Conservation (phyloP, 2,888 invertebrate genomes). For the Entomobrya proxima region DNA sequence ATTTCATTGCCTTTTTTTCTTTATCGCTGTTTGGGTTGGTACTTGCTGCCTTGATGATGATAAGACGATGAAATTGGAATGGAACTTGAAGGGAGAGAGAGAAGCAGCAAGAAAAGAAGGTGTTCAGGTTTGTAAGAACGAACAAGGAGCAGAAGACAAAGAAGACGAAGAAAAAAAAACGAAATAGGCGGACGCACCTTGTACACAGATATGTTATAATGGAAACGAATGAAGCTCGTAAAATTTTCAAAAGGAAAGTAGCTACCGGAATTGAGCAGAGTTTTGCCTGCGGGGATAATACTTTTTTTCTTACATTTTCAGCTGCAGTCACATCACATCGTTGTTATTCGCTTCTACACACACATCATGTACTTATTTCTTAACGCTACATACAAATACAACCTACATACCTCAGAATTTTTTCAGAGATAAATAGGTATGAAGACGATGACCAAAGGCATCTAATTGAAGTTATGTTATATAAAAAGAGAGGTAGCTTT, state of each 20-base stretch:
- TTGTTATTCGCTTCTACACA: slow-evolving; percentile 41
- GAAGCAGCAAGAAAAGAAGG: slow-evolving; percentile 20
- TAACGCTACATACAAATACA: background rate
- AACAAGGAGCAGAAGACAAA: slow-evolving; percentile 64
- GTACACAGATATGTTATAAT: slow-evolving; percentile 69
- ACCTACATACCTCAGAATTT: slow-evolving; percentile 5
- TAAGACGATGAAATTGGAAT: slow-evolving; percentile 56
- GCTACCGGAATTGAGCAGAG: slow-evolving; percentile 75
- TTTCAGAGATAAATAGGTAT: background rate
- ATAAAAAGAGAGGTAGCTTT: too few species aligned
- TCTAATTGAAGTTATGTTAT: slow-evolving; percentile 12
- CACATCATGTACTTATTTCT: slow-evolving; percentile 10
- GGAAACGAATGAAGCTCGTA: slow-evolving; percentile 75
- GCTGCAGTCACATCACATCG: slow-evolving; percentile 19
- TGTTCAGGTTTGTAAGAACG: slow-evolving; percentile 48
- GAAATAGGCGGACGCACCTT: slow-evolving; percentile 73
- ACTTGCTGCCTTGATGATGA: slow-evolving; percentile 46
- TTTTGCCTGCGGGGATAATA: slow-evolving; percentile 70
- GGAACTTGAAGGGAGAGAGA: slow-evolving; percentile 54
- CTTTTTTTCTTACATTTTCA: slow-evolving; percentile 50
- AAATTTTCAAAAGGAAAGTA: slow-evolving; percentile 75
- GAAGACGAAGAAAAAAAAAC: slow-evolving; percentile 53
- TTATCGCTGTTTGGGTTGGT: slow-evolving; percentile 32
- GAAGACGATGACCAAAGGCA: slow-evolving; percentile 23
- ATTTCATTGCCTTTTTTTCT: slow-evolving; percentile 58